Percentiles rank a stretch among this genome's conserved stretches.
Conservation (phyloP, 2,113 vertebrate species). For the Fulmarus glacialis region DNA sequence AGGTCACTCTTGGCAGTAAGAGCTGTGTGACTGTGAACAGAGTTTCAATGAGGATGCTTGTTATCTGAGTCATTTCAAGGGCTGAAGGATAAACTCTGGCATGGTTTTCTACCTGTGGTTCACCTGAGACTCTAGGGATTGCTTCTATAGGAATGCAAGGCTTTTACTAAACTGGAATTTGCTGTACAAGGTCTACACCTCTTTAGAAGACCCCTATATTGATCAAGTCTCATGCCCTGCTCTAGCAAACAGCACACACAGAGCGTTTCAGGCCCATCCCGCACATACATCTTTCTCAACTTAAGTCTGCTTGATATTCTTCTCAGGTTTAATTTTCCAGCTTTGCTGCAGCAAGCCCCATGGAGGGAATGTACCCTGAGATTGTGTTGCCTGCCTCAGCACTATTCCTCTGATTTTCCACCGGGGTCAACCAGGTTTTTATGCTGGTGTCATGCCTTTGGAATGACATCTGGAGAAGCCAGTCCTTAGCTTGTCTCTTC, state of each 20-base stretch:
- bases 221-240: neutral
- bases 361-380: neutral
- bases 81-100: neutral
- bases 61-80: neutral
- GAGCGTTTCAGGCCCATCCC: neutral
- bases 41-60: neutral
- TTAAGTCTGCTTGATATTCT: neutral
- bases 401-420: neutral
- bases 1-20: neutral
- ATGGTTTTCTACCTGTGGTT: neutral
- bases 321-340: neutral
- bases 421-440: neutral
- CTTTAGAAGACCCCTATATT: neutral
- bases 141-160: neutral
- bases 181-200: neutral
- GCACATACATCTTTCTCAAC: neutral
- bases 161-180: neutral
- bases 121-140: neutral
- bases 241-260: neutral
- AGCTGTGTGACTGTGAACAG: neutral
- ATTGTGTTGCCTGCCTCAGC: neutral
- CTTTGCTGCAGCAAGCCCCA: neutral
- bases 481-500: neutral
- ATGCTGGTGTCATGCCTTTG: neutral
- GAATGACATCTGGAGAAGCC: constrained; percentile 11